Evolutionary conservation across 35 echinoderm and acorn worm genomes (phyloP).

Genomic region (Stichopus chloronotus): DNA sequence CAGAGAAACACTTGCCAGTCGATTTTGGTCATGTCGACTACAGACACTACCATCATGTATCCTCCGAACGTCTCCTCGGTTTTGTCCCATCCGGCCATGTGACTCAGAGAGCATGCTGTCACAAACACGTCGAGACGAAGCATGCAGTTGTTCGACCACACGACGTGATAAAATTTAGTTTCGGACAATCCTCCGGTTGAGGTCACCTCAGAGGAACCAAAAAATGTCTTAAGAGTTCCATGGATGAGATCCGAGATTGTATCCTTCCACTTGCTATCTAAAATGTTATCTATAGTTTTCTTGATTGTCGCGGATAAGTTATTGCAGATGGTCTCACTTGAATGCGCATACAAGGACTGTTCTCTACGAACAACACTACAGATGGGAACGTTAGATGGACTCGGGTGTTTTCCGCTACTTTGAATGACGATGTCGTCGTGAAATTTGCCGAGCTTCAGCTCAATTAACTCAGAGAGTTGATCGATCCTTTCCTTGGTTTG

Average conservation of each 20-base stretch:
- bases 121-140: not conserved
- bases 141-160: not conserved
- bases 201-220: not conserved
- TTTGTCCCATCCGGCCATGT: not conserved
- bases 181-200: not conserved
- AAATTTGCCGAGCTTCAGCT: not conserved
- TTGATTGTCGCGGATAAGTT: not conserved
- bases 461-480: not conserved
- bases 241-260: not conserved
- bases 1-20: not conserved
- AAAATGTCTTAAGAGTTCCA: not conserved
- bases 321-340: not conserved
- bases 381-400: not conserved
- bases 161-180: not conserved
- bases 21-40: constrained; percentile 2
- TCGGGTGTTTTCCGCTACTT: not conserved
- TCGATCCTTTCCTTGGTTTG: not conserved
- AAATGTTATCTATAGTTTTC: not conserved
- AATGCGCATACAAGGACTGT: not conserved
- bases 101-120: not conserved
- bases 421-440: not conserved
- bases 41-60: constrained; percentile 4
- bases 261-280: not conserved
- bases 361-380: constrained; percentile 4
- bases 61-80: not conserved